A percentile compares a stretch with the other conserved stretches of the same genome.
Evolutionary conservation across 2,113 vertebrate species (phyloP).

Genomic region (Tenebrosternarchus preto): DNA sequence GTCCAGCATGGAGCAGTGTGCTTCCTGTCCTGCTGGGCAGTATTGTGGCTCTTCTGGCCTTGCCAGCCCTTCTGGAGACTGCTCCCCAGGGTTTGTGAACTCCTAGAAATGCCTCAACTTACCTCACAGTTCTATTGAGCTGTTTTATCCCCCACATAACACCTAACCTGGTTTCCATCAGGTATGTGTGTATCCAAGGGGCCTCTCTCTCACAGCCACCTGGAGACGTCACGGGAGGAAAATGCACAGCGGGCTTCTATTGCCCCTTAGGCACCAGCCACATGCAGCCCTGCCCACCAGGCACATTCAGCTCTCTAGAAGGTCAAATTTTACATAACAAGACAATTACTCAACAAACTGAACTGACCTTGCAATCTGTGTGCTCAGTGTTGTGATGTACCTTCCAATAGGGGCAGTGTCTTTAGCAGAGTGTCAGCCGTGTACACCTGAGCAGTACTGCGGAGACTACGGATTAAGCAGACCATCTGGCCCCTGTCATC

Average conservation of each 20-base stretch:
- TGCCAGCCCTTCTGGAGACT: conserved; percentile 68
- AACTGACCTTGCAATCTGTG: conserved; percentile 11
- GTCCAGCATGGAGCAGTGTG: conserved; percentile 70
- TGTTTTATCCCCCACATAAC: not conserved
- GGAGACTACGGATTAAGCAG: conserved; percentile 69
- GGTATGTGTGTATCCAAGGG: conserved; percentile 73
- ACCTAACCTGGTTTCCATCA: conserved; percentile 37
- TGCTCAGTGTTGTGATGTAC: not conserved
- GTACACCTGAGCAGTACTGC: conserved; percentile 73
- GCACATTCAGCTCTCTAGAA: conserved; percentile 74
- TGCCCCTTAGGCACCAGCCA: conserved; percentile 75
- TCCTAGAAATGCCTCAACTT: not conserved
- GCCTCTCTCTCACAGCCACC: conserved; percentile 68
- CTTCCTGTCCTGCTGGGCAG: conserved; percentile 79
- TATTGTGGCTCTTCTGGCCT: conserved; percentile 80
- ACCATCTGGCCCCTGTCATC: conserved; percentile 76
- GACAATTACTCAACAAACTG: not conserved
- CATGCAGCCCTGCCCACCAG: conserved; percentile 77
- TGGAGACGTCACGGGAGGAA: conserved; percentile 69
- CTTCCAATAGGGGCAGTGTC: conserved; percentile 66
- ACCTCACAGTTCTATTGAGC: not conserved
- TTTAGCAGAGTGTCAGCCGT: conserved; percentile 66
- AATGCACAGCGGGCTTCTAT: conserved; percentile 79
- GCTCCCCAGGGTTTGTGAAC: conserved; percentile 77
- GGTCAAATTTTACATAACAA: conserved; percentile 55